Evolutionary conservation across 2,888 invertebrate genomes (phyloP), one percentile per base, ranked within the genome.

Genomic region (Lasioglossum marginatum): DNA sequence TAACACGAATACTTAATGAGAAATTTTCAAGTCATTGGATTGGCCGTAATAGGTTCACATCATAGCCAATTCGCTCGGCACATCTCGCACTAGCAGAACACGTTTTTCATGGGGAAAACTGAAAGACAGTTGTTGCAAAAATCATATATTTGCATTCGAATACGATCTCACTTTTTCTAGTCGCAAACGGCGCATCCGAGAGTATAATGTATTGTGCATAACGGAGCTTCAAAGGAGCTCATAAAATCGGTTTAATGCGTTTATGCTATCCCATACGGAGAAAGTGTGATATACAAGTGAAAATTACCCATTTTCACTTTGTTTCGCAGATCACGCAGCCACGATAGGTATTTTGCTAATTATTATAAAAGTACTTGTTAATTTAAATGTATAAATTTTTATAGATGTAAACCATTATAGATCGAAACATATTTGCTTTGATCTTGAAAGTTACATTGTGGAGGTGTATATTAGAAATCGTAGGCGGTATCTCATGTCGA

Each of bases 11-110:
- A 73, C 48, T 73, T 73, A 73, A 73, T 48, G 73, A 73, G 31
- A 73, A 73, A 73, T 73, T 73, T 73, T 73, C 73, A 48, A 73
- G 73, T 73, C 73, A 73, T 73, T 73, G 73, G 48, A 73, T 73
- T 73, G 73, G 48, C 73, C 73, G 73, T 73, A 73, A 73, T 73
- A 73, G 73, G 73, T 48, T 31, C 48, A 48, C 48, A 48, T 73
- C 34, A 73, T 73, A 73, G 73, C 48, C 73, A 73, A 73, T 73
- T 73, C 48, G 48, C 73, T 52, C 73, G 73, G 8, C 48, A 48
- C 34, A 73, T 73, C 73, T 73, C 73, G 48, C 48, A 34, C 48
- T 48, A 14, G 31, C 34, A 23, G 73, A 73, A 23, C 73, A 48
- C 23, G 23, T 73, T 73, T 73, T 73, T 73, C 48, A 5, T 48